Percentiles rank a stretch among this genome's conserved stretches.
Evolutionary conservation across 1,140 invertebrate species (phyloP).

Genomic region (Drosophila fuyamai): DNA sequence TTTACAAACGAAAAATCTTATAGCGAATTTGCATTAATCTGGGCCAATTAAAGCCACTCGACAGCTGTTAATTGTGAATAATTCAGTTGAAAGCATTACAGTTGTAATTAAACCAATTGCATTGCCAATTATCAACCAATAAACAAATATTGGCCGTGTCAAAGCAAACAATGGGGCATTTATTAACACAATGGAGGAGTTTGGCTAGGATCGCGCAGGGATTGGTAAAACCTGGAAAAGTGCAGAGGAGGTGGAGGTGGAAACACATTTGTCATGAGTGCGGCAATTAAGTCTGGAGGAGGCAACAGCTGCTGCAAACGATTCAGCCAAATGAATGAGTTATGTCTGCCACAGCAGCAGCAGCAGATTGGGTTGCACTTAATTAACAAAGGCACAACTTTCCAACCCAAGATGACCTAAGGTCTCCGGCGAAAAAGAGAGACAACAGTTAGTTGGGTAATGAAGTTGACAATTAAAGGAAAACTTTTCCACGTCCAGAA

Average conservation of each 20-base stretch:
- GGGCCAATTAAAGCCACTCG: conserved; percentile 40
- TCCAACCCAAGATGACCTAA: conserved; percentile 26
- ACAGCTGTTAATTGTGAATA: conserved; percentile 53
- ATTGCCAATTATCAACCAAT: conserved; percentile 23
- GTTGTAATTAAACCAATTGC: conserved; percentile 45
- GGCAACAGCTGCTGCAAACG: conserved; percentile 35
- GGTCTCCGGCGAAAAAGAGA: not conserved
- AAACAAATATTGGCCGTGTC: conserved; percentile 28
- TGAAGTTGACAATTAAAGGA: conserved; percentile 49
- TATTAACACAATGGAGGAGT: conserved; percentile 1
- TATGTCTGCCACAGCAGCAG: conserved; percentile 39
- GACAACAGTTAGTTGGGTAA: conserved; percentile 42
- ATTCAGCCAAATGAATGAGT: conserved; percentile 41
- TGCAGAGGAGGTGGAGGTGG: not conserved
- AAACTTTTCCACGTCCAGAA: conserved; percentile 38
- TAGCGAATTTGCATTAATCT: conserved; percentile 28
- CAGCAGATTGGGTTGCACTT: conserved; percentile 59
- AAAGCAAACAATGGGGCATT: conserved; percentile 20
- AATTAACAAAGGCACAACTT: conserved; percentile 65
- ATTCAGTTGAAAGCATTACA: conserved; percentile 31
- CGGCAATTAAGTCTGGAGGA: conserved; percentile 30
- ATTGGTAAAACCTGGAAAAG: not conserved
- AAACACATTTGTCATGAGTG: conserved; percentile 31
- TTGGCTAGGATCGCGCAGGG: not conserved
- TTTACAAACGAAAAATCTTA: conserved; percentile 4